These are phyloP conservation scores for Uloborus diversus DNA, from an alignment of 1,140 invertebrate species.

Conservation along the genomic window DNA sequence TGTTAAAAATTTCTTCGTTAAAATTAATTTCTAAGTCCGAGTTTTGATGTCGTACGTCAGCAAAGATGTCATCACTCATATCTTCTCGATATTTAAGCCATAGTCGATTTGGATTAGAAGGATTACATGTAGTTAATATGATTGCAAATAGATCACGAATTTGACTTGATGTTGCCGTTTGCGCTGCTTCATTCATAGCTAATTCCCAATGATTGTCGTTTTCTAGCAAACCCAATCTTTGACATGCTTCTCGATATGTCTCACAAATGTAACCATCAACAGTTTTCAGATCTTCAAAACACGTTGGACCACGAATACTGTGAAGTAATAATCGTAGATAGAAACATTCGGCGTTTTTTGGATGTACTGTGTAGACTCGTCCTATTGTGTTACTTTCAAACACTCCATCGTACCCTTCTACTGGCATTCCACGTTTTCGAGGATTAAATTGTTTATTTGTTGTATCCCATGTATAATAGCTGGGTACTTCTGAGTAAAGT, in stretches of 20 bases:
- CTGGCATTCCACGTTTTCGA: no score
- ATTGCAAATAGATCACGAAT: constrained; percentile 62
- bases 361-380: constrained; percentile 64
- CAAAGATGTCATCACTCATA: no score
- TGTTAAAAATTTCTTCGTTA: no score
- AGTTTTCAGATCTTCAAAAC: constrained; percentile 59
- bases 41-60: no score
- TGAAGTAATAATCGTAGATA: constrained; percentile 61
- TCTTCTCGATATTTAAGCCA: no score
- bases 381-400: no score
- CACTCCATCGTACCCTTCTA: no score
- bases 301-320: constrained; percentile 60
- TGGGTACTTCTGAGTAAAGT: no score
- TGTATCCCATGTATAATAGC: no score
- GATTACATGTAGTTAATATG: constrained; percentile 57
- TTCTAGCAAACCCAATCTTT: constrained; percentile 63
- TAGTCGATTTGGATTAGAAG: constrained; percentile 12
- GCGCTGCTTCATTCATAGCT: not conserved
- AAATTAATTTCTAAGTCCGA: no score
- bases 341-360: constrained; percentile 62
- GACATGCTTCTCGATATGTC: constrained; percentile 59
- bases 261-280: constrained; percentile 58
- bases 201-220: not conserved
- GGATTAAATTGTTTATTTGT: no score
- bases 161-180: not conserved